These are phyloP conservation scores for Melanargia galathea DNA, from an alignment of 2,888 invertebrate genomes.

Conservation along the genomic window DNA sequence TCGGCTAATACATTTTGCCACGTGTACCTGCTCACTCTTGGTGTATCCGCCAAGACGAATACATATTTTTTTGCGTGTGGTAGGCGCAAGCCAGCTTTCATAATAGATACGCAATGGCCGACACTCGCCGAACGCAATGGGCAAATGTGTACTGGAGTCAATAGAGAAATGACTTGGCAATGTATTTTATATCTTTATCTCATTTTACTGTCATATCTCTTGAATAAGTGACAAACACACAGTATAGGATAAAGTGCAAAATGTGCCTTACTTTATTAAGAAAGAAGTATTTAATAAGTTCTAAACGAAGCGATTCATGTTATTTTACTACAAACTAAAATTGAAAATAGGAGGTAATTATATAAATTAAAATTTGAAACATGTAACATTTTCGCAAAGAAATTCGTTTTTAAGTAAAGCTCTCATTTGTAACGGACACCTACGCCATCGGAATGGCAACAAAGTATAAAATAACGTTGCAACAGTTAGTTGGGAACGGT, in stretches of 20 bases:
- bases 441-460: not conserved
- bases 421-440: not conserved
- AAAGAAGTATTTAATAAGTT: not conserved
- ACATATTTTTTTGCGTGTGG: too few species aligned
- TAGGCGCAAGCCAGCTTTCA: too few species aligned
- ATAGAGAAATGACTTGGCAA: too few species aligned
- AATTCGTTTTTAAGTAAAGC: not conserved
- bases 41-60: too few species aligned
- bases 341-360: not conserved
- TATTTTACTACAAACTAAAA: conserved; percentile 3
- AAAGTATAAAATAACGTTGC: conserved; percentile 10
- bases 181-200: not conserved
- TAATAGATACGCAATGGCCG: too few species aligned
- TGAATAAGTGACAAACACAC: not conserved
- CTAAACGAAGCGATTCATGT: conserved; percentile 7
- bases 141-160: too few species aligned
- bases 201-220: not conserved
- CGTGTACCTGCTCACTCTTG: too few species aligned
- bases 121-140: too few species aligned
- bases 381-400: not conserved
- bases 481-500: conserved; percentile 1
- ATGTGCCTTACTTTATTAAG: not conserved
- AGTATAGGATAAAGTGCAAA: not conserved
- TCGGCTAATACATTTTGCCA: too few species aligned
- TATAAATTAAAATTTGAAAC: not conserved